A percentile compares a stretch with the other conserved stretches of the same genome.
Conservation (phyloP, 2,888 invertebrate species). For the Palloptera scutellata region DNA sequence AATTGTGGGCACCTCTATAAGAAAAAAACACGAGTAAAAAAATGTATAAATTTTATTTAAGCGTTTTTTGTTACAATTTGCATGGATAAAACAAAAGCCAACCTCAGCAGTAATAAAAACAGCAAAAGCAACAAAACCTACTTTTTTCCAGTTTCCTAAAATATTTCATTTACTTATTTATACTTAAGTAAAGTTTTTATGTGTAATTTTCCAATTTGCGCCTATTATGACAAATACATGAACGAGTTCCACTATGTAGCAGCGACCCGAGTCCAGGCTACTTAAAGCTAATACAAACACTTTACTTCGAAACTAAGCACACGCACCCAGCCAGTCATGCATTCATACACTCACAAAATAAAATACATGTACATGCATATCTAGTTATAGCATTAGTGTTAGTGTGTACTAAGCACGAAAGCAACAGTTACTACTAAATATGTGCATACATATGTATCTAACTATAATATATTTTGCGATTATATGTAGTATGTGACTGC, state of each 20-base stretch:
- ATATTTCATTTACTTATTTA: too few species aligned
- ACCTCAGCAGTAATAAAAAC: too few species aligned
- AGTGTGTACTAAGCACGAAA: conserved; percentile 9
- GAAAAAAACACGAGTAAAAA: too few species aligned
- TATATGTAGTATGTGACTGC: too few species aligned
- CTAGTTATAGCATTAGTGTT: neutral
- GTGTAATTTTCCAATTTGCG: conserved; percentile 42
- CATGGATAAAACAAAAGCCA: too few species aligned
- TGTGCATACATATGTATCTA: too few species aligned
- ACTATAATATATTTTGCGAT: neutral
- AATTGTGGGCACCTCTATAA: too few species aligned
- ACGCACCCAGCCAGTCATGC: neutral
- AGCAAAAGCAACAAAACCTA: too few species aligned
- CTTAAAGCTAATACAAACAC: conserved; percentile 26
- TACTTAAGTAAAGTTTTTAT: conserved; percentile 20
- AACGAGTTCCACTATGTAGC: conserved; percentile 24
- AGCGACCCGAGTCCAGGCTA: conserved; percentile 39
- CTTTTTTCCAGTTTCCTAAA: too few species aligned
- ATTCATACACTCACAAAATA: neutral
- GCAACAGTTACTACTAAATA: neutral
- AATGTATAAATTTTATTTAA: too few species aligned
- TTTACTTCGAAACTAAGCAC: conserved; percentile 21
- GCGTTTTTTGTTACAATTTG: too few species aligned
- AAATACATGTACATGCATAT: neutral
- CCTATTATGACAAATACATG: conserved; percentile 33